Evolutionary conservation across 2,888 invertebrate species (phyloP), one percentile per base, ranked within the genome.

Genomic region (Andrena hattorfiana): DNA sequence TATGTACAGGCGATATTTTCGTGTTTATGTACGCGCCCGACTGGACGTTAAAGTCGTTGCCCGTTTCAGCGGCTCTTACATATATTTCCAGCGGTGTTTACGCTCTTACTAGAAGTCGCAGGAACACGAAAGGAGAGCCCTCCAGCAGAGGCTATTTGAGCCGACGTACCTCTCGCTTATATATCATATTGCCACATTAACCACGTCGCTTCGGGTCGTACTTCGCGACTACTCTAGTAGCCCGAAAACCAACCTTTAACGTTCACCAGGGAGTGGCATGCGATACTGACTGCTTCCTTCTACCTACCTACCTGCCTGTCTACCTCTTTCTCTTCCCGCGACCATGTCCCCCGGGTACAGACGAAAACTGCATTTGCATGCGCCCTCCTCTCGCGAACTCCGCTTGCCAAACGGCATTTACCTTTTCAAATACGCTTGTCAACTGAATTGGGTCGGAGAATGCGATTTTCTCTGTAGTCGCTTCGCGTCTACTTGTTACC

Each of bases 181-280:
- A 92, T 90, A 91, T 92, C 91, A 92, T 91, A 89, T 91, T 86
- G 90, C 90, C 90, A 89, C 92, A 90, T 92, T 92, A 91, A 89
- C 87, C 86, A 87, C 85, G 88, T 91, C 89, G 86, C 88, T 87
- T 89, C 89, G 86, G 85, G 90, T 87, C 75, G 67, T 84, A 64
- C 77, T 70, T 81, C 72, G 49, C 75, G 85, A 86, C 87, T 87
- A 87, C 89, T 83, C 75, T 80, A 75, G 87, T 85, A 88, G 82
- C 85, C 80, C 77, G 79, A 89, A 86, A 89, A 87, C 62, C 77
- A 83, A 77, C 74, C 84, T 83, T 42, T 77, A 30, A 67, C 74
- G 68, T 74, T 70, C 59, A 35, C 70, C 74, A 59, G 66, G 77
- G 79, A 83, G 74, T 77, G 76, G 77, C 75, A 54, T 71, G 77